These are phyloP conservation scores for Cyprinodon variegatus DNA, from an alignment of 2,113 vertebrate genomes.

Conservation along the genomic window DNA sequence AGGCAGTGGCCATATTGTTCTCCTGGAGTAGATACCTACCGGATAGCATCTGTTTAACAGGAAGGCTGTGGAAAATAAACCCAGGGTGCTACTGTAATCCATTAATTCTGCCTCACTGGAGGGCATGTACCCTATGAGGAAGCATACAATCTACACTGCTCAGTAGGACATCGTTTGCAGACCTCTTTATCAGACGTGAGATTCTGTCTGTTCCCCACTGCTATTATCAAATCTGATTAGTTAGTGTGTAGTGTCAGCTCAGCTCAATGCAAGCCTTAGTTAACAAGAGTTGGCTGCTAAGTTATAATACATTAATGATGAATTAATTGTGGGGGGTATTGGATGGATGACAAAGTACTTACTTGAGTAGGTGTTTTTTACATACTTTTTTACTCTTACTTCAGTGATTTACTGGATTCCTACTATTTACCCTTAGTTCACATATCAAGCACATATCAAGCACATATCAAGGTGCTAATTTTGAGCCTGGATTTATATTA, in stretches of 20 bases:
- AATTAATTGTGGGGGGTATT: too few species aligned
- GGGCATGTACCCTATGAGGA: constrained; percentile 20
- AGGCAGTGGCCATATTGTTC: background rate
- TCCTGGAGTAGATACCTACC: constrained; percentile 50
- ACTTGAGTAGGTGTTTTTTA: too few species aligned
- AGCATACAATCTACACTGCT: background rate
- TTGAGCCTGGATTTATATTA: too few species aligned
- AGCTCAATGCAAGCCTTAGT: background rate
- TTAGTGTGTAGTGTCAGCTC: background rate
- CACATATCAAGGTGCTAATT: too few species aligned
- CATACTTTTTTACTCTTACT: too few species aligned
- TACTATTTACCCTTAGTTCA: too few species aligned
- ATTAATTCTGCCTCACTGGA: constrained; percentile 68
- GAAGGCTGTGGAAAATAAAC: constrained; percentile 47
- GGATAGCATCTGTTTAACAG: constrained; percentile 70
- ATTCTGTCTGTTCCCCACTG: background rate
- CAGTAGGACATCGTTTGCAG: background rate
- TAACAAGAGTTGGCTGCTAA: background rate
- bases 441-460: too few species aligned
- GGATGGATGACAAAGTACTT: too few species aligned
- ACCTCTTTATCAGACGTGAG: constrained; percentile 4
- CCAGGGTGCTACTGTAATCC: constrained; percentile 52
- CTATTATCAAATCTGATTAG: constrained; percentile 12
- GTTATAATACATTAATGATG: too few species aligned
- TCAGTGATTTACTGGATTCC: too few species aligned